phyloP scores from a whole-genome alignment of 2,113 vertebrate genomes.

The Mus pahari region DNA sequence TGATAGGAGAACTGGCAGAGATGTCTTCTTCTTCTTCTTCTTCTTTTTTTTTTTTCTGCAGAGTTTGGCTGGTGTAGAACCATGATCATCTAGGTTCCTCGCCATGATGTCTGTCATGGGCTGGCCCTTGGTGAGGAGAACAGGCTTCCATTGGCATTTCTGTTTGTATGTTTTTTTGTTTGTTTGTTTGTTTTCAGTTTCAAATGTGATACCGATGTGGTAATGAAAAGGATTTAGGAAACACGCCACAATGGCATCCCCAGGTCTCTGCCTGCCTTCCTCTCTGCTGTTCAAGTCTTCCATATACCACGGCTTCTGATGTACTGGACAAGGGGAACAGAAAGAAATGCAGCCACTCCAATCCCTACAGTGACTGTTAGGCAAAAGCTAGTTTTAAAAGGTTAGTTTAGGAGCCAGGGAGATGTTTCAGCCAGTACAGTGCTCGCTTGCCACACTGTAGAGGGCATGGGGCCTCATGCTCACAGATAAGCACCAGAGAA shows the following conservation, averaged over 20 bases:
- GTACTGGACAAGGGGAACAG: background rate
- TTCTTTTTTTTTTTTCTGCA: background rate
- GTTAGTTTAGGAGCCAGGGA: background rate
- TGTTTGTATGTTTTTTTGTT: background rate
- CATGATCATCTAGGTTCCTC: too few relatives aligned
- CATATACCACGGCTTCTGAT: rapidly evolving
- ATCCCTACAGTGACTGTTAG: too few relatives aligned
- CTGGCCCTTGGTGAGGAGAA: background rate
- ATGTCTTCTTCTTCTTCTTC: background rate
- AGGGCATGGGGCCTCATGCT: background rate
- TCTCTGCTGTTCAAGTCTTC: background rate
- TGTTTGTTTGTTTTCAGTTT: background rate
- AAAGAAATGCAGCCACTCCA: background rate
- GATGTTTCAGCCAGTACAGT: background rate
- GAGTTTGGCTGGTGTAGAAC: background rate
- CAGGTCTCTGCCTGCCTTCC: background rate
- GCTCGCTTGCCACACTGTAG: background rate
- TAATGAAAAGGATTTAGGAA: background rate
- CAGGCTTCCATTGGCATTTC: background rate
- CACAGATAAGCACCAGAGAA: background rate
- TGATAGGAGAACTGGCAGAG: background rate
- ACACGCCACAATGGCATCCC: rapidly evolving
- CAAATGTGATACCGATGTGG: background rate
- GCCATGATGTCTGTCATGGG: background rate
- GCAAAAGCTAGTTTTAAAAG: background rate